Evolutionary conservation across 2,888 invertebrate genomes (phyloP), one percentile per base, ranked within the genome.

Genomic region (Anticlea derivata): DNA sequence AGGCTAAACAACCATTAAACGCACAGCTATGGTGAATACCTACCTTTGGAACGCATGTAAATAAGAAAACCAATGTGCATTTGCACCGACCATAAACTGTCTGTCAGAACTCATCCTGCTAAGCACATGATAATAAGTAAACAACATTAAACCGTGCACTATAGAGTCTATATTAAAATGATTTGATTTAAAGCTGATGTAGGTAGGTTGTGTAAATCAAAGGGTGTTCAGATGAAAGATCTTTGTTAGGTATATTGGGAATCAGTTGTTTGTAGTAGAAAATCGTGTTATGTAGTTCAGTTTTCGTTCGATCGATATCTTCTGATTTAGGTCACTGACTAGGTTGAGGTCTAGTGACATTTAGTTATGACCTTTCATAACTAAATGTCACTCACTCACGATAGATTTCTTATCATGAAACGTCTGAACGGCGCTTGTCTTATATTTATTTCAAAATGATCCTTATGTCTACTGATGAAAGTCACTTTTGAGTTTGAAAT

Each of bases 1-100:
- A 40, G 39, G 30, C 23, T n/a, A 12, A 7, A 34, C 66, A 64
- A 73, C 70, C 74, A 68, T 66, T 69, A 63, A 70, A 63, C 70
- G n/a, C n/a, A n/a, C n/a, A n/a, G n/a, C n/a, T n/a, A n/a, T n/a
- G n/a, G n/a, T n/a, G n/a, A n/a, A n/a, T n/a, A n/a, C 45, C 31
- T 29, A 17, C 43, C 58, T 46, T 56, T 59, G 58, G 48, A 55
- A 45, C 23, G 50, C 48, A 38, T 45, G 33, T 48, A 44, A 56
- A 56, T 40, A 51, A 41, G 52, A 12, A 49, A 40, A 33, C 26
- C 35, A 41, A 20, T 27, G 8, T 49, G 44, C 48, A 60, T 70
- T 67, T 66, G 62, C 64, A 63, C 68, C 63, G 35, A 50, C 53
- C 51, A 68, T 68, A 60, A 58, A 59, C 47, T 41, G 60, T 31